phyloP scores from a whole-genome alignment of 2,888 invertebrate genomes.

The Chrysotoxum bicinctum region DNA sequence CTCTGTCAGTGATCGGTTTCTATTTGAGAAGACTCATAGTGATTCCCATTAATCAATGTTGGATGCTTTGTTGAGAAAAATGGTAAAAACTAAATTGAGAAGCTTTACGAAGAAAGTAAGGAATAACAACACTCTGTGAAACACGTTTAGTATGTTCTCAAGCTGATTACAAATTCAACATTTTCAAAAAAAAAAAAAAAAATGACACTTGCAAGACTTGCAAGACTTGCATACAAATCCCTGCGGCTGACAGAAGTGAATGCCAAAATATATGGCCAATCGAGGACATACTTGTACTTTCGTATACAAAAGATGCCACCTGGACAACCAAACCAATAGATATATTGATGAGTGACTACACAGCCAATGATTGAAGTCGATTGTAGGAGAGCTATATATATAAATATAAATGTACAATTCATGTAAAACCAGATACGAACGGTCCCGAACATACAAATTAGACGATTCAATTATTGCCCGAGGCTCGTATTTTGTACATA shows the following conservation, averaged over 20 bases:
- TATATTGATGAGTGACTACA: conserved; percentile 45
- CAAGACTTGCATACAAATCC: conserved; percentile 52
- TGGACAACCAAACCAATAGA: conserved; percentile 56
- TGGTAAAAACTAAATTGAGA: conserved; percentile 1
- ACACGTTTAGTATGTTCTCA: neutral
- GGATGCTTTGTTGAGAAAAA: conserved; percentile 35
- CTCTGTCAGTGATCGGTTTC: conserved; percentile 14
- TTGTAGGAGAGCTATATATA: conserved; percentile 47
- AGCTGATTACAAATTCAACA: conserved; percentile 55
- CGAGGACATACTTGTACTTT: conserved; percentile 59
- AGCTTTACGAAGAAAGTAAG: neutral
- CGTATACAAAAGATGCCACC: conserved; percentile 38
- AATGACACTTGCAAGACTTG: conserved; percentile 19
- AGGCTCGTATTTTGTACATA: neutral
- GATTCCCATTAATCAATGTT: conserved; percentile 60
- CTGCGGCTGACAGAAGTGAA: conserved; percentile 62
- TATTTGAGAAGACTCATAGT: conserved; percentile 39
- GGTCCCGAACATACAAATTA: neutral
- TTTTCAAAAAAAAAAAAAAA: conserved; percentile 24
- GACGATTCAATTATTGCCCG: conserved; percentile 24
- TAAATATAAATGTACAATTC: conserved; percentile 40
- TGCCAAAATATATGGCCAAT: conserved; percentile 57
- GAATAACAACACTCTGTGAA: conserved; percentile 7
- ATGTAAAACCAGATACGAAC: conserved; percentile 34
- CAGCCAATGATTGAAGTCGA: neutral